Base-by-base conservation (phyloP, 1,140 invertebrate genomes). In the Odontomachus brunneus region DNA sequence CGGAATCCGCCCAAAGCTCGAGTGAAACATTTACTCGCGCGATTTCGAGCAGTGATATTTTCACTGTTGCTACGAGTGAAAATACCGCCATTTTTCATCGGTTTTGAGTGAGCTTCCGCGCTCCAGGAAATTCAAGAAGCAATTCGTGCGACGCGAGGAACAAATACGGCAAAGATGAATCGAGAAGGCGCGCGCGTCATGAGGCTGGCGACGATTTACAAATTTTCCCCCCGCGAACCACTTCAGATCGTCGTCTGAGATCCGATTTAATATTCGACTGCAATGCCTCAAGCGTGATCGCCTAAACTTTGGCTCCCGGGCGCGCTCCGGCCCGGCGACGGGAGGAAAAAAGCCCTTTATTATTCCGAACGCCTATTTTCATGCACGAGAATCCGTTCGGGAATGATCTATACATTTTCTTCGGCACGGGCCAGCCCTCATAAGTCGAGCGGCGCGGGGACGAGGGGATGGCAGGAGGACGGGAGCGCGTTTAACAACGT, bases 401-500 rank as follows among this genome's bases (percentile, higher is more conserved):
- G 51, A 51, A 59, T 83, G 84, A 86, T 87, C 81, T 86, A 86
- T 87, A 86, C 69, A 57, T 60, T 86, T 80, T 74, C 72, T 83
- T 84, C 63, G 72, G n/a, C 26, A 5, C 44, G 48, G 63, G 65
- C 51, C 55, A 53, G 55, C 80, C 75, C 53, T 69, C 78, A 66
- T 84, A 84, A 89, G 86, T 89, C 86, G 84, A 74, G 38, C 57
- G 38, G 9, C 38, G 4, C 0, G 38, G 38, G 38, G 38, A 7
- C 0, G 38, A 33, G 38, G 38, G 38, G 9, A 11, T 0, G 38
- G 3, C 4, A 7, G 0, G 9, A 7, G 38, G 38, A 7, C 3
- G 38, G 38, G 53, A 82, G 9, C 63, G 76, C 75, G 86, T 86
- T 89, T 89, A 90, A 89, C 82, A 86, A 86, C 62, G 83, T 89